phyloP scores from a whole-genome alignment of 2,113 vertebrate genomes.

The Irena cyanogastra region DNA sequence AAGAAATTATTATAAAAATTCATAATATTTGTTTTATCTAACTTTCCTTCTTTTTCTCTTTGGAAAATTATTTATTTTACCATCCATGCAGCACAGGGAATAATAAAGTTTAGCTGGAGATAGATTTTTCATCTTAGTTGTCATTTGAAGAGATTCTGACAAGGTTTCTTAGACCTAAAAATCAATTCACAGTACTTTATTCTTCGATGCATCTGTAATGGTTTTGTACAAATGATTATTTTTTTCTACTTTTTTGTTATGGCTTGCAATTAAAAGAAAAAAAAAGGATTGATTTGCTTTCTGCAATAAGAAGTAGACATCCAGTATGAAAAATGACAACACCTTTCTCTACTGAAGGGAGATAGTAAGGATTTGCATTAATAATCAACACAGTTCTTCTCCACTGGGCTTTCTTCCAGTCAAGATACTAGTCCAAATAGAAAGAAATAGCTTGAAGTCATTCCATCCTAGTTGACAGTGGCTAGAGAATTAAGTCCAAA shows the following conservation, averaged over 20 bases:
- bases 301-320: neutral
- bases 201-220: neutral
- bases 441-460: conserved; percentile 8
- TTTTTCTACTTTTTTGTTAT: neutral
- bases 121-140: neutral
- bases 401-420: neutral
- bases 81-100: neutral
- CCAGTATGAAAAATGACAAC: neutral
- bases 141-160: neutral
- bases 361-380: conserved; percentile 34
- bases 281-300: neutral
- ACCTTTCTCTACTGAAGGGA: conserved; percentile 13
- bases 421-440: neutral
- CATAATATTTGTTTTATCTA: neutral
- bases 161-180: neutral
- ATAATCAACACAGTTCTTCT: neutral
- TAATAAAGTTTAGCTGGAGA: neutral
- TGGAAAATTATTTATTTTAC: neutral
- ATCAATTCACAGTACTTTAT: neutral
- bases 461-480: neutral
- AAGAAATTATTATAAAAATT: neutral
- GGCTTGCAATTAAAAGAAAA: neutral
- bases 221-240: neutral
- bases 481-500: conserved; percentile 12
- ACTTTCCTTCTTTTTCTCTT: neutral